Conservation (phyloP, 1,140 invertebrate species). For the Drosophila arizonae region DNA sequence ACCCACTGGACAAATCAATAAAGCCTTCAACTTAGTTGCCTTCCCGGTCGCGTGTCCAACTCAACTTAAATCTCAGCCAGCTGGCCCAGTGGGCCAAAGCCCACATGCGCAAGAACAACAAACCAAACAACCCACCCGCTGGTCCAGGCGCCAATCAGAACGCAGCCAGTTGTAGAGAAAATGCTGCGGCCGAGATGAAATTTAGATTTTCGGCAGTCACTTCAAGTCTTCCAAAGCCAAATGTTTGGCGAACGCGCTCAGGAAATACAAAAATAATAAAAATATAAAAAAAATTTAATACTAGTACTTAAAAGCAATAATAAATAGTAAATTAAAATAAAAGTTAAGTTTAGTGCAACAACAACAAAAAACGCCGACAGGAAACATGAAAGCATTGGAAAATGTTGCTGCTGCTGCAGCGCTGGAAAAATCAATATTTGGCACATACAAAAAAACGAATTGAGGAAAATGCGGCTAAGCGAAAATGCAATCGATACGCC, state of each 20-base stretch:
- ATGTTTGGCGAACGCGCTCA: conserved; percentile 53
- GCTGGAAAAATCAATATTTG: conserved; percentile 67
- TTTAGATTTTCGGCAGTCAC: conserved; percentile 69
- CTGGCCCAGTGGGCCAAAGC: conserved; percentile 43
- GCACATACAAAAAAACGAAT: conserved; percentile 27
- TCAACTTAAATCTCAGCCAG: conserved; percentile 59
- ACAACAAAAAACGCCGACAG: conserved; percentile 8
- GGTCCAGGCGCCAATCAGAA: conserved; percentile 49
- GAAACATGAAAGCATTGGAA: not conserved
- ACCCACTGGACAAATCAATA: conserved; percentile 70
- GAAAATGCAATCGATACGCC: conserved; percentile 39
- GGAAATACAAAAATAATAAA: conserved; percentile 30
- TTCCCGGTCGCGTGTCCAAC: conserved; percentile 29
- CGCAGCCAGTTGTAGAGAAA: conserved; percentile 58
- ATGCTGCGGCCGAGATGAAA: conserved; percentile 67
- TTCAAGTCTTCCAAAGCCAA: conserved; percentile 75
- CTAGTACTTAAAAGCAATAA: conserved; percentile 11
- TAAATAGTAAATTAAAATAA: conserved; percentile 24
- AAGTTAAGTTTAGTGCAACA: not conserved
- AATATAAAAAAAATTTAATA: conserved; percentile 1
- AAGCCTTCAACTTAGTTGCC: conserved; percentile 55
- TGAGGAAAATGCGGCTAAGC: conserved; percentile 23
- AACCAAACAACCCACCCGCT: not conserved
- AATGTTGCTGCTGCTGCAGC: not conserved
- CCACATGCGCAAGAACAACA: conserved; percentile 29